Evolutionary conservation across 2,888 invertebrate genomes (phyloP).

Genomic region (Ochropleura leucogaster): DNA sequence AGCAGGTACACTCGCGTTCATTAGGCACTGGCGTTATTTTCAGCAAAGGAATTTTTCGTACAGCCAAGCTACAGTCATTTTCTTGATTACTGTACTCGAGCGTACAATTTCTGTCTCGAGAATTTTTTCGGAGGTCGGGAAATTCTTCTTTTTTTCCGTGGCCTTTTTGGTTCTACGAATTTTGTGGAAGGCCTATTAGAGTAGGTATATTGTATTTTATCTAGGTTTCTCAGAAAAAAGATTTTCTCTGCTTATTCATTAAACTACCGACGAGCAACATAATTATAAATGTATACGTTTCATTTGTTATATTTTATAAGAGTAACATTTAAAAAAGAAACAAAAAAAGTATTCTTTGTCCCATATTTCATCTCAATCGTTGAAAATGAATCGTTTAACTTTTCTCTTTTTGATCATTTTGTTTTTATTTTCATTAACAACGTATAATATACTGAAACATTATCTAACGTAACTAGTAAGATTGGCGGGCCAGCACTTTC

Average conservation of each 20-base stretch:
- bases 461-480: not conserved
- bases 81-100: constrained; percentile 68
- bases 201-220: not conserved
- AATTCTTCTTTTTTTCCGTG: constrained; percentile 34
- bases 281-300: not conserved
- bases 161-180: constrained; percentile 13
- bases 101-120: constrained; percentile 63
- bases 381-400: not conserved
- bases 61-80: constrained; percentile 59
- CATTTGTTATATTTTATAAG: constrained; percentile 1
- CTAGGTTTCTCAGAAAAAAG: not conserved
- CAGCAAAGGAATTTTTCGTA: constrained; percentile 65
- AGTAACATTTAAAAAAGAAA: not conserved
- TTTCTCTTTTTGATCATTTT: not conserved
- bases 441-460: not conserved
- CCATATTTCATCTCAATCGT: not conserved
- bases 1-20: constrained; percentile 66
- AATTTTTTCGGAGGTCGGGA: constrained; percentile 46
- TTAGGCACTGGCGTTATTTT: constrained; percentile 64
- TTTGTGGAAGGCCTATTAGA: constrained; percentile 23
- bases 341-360: not conserved
- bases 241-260: not conserved
- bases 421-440: not conserved
- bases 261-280: not conserved
- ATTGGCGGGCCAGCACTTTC: no score